Base-by-base conservation (phyloP, 2,797 vertebrate species). In the Babyrousa celebensis region DNA sequence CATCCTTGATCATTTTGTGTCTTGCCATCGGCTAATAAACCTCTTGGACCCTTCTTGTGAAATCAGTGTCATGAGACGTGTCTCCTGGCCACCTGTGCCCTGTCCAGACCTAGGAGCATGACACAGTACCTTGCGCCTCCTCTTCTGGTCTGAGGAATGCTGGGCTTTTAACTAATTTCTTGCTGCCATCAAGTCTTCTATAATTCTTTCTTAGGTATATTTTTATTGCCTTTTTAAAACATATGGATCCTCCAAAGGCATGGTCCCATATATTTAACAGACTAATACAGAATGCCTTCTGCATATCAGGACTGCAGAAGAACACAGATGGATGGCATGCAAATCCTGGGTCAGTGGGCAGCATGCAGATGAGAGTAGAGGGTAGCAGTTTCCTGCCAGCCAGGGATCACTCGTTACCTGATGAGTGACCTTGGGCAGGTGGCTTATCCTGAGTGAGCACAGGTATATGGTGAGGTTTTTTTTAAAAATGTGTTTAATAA, bases 1-100 rank as follows among this genome's bases (percentile, higher is more conserved):
- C 36, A 9, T 94, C 40, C 9, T 85, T 85, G 14, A 85, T 96
- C 54, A 17, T 83, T 97, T 93, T 95, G 84, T 96, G 74, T 88
- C 71, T 92, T 84, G 65, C 48, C 68, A 8, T 88, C 52, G 70
- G 65, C 56, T 96, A 97, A 97, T 97, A 97, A 98, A 97, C 63
- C 36, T 95, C 72, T 95, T 72, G 70, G 36, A 86, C 65, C 48
- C 65, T 88, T 89, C 20, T 90, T 43, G 29, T 97, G 91, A 91
- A 87, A 89, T 63, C 27, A 65, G 0, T 43, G 23, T 93, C 62
- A 1, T 58, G 40, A 94, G 72, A 88, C 67, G 85, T 93, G 63
- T 67, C 70, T 48, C 9, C 92, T 77, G 70, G 58, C 52, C 29
- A 36, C 27, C 15, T 70, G 16, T 14, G 21, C 16, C 80, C 68